These are phyloP conservation scores for Heloderma charlesbogerti DNA, from an alignment of 2,113 vertebrate genomes.

Conservation along the genomic window DNA sequence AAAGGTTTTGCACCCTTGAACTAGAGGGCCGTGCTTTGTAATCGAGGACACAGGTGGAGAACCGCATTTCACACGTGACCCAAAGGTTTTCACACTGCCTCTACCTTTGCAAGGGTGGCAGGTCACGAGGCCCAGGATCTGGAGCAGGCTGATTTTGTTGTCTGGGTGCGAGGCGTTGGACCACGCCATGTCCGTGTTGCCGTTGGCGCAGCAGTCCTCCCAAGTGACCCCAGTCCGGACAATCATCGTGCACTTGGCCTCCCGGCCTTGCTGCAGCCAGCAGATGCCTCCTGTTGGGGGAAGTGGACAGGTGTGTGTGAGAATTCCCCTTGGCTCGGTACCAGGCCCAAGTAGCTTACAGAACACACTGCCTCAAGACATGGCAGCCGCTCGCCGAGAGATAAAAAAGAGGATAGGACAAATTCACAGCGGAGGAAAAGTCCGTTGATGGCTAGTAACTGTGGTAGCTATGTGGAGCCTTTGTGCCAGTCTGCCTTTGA, in stretches of 20 bases:
- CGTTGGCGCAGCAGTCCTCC: slow-evolving; percentile 91
- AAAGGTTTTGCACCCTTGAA: too few relatives aligned
- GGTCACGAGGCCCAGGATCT: slow-evolving; percentile 91
- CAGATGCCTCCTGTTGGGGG: slow-evolving; percentile 89
- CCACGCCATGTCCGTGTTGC: slow-evolving; percentile 91
- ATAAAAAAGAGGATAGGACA: too few relatives aligned
- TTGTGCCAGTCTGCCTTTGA: too few relatives aligned
- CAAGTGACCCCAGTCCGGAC: slow-evolving; percentile 87
- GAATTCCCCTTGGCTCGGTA: not conserved
- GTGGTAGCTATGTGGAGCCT: too few relatives aligned
- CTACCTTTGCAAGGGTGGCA: slow-evolving; percentile 97
- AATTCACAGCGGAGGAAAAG: not conserved
- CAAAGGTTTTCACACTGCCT: too few relatives aligned
- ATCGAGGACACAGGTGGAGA: too few relatives aligned
- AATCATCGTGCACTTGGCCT: slow-evolving; percentile 92
- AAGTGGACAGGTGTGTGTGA: not conserved
- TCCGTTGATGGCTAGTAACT: too few relatives aligned
- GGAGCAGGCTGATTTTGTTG: slow-evolving; percentile 94
- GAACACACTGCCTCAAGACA: not conserved
- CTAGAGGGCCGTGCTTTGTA: too few relatives aligned
- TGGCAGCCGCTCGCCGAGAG: not conserved
- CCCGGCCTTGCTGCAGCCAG: slow-evolving; percentile 91
- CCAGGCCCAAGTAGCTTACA: not conserved
- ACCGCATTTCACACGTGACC: not conserved
- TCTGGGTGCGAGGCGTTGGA: slow-evolving; percentile 91